Conservation (phyloP, 2,113 vertebrate genomes). For the Machaerirhynchus nigripectus region DNA sequence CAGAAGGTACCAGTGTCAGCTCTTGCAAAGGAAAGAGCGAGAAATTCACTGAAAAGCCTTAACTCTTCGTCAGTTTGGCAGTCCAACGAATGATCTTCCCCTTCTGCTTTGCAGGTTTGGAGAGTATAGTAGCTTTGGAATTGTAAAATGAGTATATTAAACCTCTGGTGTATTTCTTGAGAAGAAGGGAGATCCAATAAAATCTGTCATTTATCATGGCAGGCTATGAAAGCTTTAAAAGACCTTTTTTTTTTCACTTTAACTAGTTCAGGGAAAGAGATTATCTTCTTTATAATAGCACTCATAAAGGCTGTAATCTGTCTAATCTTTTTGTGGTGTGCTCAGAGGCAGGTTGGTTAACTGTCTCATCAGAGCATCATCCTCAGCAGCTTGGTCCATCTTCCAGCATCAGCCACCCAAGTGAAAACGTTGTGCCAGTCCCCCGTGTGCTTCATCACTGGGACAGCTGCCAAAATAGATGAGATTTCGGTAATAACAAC, state of each 20-base stretch:
- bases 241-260: background rate
- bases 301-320: background rate
- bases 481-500: background rate
- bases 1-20: background rate
- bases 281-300: background rate
- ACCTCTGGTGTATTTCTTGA: background rate
- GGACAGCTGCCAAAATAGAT: background rate
- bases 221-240: background rate
- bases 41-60: background rate
- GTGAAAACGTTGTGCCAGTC: background rate
- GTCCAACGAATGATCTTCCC: background rate
- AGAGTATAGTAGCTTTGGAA: background rate
- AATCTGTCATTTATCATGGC: background rate
- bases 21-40: background rate
- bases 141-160: background rate
- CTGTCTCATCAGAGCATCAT: background rate
- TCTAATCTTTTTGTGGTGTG: background rate
- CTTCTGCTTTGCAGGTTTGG: background rate
- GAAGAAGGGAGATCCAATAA: background rate
- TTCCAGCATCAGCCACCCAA: background rate
- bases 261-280: background rate
- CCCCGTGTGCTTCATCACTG: background rate
- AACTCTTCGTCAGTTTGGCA: background rate
- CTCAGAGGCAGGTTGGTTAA: background rate
- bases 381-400: background rate